Evolutionary conservation across 2,113 vertebrate species (phyloP).

Genomic region (Pampusana beccarii): DNA sequence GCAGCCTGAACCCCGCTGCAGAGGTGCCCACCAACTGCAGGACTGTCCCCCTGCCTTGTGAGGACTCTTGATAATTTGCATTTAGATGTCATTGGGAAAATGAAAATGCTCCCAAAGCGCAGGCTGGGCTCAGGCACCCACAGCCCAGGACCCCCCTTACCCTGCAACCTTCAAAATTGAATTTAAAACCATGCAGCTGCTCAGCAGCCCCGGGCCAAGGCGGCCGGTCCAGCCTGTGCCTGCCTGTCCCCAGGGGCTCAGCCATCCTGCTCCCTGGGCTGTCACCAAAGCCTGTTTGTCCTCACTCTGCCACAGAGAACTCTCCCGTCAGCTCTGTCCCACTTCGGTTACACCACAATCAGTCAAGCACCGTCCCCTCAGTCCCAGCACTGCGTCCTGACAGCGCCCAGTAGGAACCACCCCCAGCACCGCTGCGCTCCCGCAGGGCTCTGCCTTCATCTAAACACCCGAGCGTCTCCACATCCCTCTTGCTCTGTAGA

Average conservation of each 20-base stretch:
- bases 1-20: not conserved
- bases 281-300: accelerated
- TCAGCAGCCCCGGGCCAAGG: not conserved
- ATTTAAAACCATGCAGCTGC: not conserved
- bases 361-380: accelerated
- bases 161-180: not conserved
- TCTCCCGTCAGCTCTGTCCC: not conserved
- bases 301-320: accelerated
- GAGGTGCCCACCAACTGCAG: accelerated
- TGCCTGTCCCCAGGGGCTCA: not conserved
- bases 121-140: not conserved
- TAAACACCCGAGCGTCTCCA: accelerated
- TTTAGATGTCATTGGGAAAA: not conserved
- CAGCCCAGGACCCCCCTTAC: not conserved
- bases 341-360: not conserved
- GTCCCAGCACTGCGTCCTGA: no score
- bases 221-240: not conserved
- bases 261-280: not conserved
- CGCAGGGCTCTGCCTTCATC: not conserved
- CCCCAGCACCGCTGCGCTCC: not conserved
- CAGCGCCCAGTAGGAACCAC: not conserved
- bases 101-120: accelerated
- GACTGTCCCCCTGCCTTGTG: accelerated
- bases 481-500: accelerated
- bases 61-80: no score